Evolutionary conservation across 1,140 invertebrate species (phyloP).

Genomic region (Sinonovacula constricta): DNA sequence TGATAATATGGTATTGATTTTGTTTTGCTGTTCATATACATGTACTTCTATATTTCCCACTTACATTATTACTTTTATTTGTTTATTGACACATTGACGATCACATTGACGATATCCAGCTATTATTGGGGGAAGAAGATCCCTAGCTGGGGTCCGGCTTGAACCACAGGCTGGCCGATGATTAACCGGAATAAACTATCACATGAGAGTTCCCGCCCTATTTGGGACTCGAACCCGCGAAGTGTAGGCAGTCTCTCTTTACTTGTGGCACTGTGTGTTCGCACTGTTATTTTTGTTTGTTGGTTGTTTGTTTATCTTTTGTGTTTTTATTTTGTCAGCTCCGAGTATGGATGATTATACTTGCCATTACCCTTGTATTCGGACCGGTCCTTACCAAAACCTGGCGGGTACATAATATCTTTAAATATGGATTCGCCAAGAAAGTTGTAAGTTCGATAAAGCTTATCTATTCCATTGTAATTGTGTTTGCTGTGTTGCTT

Average conservation of each 20-base stretch:
- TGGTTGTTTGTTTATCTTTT: neutral
- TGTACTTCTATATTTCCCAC: too few species aligned
- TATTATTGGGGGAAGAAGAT: too few species aligned
- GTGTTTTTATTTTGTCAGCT: neutral
- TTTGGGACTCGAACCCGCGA: neutral
- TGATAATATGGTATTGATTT: too few species aligned
- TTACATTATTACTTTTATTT: too few species aligned
- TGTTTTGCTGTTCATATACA: too few species aligned
- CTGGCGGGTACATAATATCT: conserved; percentile 38
- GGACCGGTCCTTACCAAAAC: conserved; percentile 30
- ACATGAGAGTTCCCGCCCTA: neutral
- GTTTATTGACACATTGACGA: too few species aligned
- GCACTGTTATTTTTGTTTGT: too few species aligned
- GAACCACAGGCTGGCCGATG: too few species aligned
- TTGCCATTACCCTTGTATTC: conserved; percentile 25
- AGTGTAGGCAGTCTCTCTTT: too few species aligned
- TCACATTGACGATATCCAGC: too few species aligned
- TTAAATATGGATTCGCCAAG: conserved; percentile 40
- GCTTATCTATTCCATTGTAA: neutral
- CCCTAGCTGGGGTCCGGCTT: too few species aligned
- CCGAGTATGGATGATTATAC: conserved; percentile 30
- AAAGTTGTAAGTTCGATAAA: conserved; percentile 27
- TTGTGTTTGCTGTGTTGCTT: neutral
- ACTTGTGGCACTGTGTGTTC: too few species aligned
- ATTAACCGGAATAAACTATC: neutral